A percentile compares a stretch with the other conserved stretches of the same genome.
Conservation (phyloP, 2,797 vertebrate genomes). For the Florisuga fusca region DNA sequence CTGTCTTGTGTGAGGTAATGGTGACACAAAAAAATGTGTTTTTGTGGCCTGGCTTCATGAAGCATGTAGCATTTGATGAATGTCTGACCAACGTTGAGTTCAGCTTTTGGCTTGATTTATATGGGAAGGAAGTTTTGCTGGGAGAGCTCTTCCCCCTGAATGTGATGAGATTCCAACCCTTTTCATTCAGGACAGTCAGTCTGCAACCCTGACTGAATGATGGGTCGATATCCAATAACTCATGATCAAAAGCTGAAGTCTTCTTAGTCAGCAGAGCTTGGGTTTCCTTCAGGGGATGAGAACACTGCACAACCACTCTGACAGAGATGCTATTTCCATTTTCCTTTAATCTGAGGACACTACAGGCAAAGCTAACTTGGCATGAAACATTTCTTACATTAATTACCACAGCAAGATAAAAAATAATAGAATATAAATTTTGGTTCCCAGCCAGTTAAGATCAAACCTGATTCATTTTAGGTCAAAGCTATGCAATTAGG, state of each 20-base stretch:
- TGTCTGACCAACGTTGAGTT: conserved; percentile 72
- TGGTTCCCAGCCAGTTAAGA: conserved; percentile 30
- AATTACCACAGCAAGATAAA: conserved; percentile 74
- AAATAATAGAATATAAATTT: conserved; percentile 45
- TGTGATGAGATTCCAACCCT: conserved; percentile 48
- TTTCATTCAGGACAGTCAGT: conserved; percentile 61
- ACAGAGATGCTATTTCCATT: conserved; percentile 62
- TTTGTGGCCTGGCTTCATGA: conserved; percentile 53
- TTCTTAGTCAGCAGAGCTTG: conserved; percentile 77
- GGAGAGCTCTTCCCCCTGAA: conserved; percentile 39
- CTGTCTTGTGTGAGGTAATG: conserved; percentile 40
- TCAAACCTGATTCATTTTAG: conserved; percentile 46
- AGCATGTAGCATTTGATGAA: conserved; percentile 73
- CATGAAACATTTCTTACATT: conserved; percentile 67
- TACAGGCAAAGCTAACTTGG: conserved; percentile 56
- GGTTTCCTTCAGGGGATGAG: conserved; percentile 74
- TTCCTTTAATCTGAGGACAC: conserved; percentile 74
- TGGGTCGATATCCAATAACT: conserved; percentile 77
- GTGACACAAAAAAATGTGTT: conserved; percentile 47
- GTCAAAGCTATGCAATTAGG: conserved; percentile 19
- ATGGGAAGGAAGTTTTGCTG: conserved; percentile 57
- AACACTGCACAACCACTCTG: conserved; percentile 47
- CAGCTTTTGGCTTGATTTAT: conserved; percentile 71
- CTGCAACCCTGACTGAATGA: conserved; percentile 71
- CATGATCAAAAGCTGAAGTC: conserved; percentile 78